These are phyloP conservation scores for Calcarius lapponicus DNA, from an alignment of 2,797 vertebrate species.

Conservation along the genomic window DNA sequence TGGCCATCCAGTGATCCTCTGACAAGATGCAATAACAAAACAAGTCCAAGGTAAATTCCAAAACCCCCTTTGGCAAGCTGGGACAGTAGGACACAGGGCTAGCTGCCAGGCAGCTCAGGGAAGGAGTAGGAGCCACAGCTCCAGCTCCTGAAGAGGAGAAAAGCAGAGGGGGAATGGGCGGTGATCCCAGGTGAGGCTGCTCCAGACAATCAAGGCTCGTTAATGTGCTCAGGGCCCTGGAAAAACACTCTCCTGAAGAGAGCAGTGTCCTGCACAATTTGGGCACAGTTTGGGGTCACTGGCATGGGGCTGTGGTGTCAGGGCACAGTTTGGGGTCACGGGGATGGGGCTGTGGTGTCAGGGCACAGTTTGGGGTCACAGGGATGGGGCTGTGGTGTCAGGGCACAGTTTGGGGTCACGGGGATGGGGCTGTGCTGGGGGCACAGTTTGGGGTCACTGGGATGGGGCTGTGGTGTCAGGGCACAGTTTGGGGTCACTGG, in stretches of 20 bases:
- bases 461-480: neutral
- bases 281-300: no score
- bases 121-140: accelerated
- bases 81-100: neutral
- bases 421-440: no score
- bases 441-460: no score
- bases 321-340: neutral
- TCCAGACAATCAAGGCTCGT: neutral
- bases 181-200: neutral
- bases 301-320: neutral
- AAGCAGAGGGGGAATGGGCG: neutral
- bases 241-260: neutral
- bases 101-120: neutral
- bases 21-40: neutral
- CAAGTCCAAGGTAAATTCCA: neutral
- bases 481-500: neutral
- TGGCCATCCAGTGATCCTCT: neutral
- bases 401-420: no score
- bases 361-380: no score
- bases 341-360: no score
- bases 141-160: neutral
- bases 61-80: neutral
- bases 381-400: no score
- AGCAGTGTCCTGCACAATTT: neutral
- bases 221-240: neutral